Base-by-base conservation (phyloP, 2,797 vertebrate genomes). In the Eutrigla gurnardus region DNA sequence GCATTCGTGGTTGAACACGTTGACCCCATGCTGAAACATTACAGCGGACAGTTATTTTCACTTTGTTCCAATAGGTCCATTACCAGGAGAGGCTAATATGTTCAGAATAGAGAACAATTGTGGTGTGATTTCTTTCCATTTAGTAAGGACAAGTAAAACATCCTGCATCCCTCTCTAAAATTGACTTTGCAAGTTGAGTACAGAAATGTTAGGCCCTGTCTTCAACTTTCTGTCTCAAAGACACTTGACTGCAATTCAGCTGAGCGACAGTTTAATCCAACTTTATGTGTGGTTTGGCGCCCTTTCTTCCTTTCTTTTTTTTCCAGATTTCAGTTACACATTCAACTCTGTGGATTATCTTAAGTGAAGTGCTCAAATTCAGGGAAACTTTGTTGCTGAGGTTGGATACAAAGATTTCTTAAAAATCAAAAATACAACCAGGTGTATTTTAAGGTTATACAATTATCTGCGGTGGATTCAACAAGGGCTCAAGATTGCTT, bases 291-390 rank as follows among this genome's bases (percentile, higher is more conserved):
- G n/a, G 35, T 60, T 54, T 47, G 17, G 18, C 37, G 7, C 55
- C 3, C 2, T 4, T 69, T n/a, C n/a, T n/a, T n/a, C n/a, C n/a
- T n/a, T n/a, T n/a, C n/a, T n/a, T n/a, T n/a, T n/a, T n/a, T n/a
- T n/a, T n/a, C n/a, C n/a, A n/a, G n/a, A 8, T 49, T 37, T 72
- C 14, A 70, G 53, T 33, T 70, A 45, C 45, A 40, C 36, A 50
- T 74, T 72, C 3, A 60, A 14, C 6, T 73, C 1, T 47, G 33
- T 40, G 10, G 42, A 7, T 43, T 49, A 39, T 54, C 18, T 33
- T 33, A 46, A 47, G 3, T n/a, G 12, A 57, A 25, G 32, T n/a
- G 17, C 15, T 68, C 15, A 42, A 55, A 43, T 39, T 54, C 10
- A 32, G 9, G 18, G 18, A 25, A 35, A 47, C 39, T 47, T 42